A percentile compares a stretch with the other conserved stretches of the same genome.
These are phyloP conservation scores for Tiliacea aurago DNA, from an alignment of 2,888 invertebrate species.

Conservation along the genomic window DNA sequence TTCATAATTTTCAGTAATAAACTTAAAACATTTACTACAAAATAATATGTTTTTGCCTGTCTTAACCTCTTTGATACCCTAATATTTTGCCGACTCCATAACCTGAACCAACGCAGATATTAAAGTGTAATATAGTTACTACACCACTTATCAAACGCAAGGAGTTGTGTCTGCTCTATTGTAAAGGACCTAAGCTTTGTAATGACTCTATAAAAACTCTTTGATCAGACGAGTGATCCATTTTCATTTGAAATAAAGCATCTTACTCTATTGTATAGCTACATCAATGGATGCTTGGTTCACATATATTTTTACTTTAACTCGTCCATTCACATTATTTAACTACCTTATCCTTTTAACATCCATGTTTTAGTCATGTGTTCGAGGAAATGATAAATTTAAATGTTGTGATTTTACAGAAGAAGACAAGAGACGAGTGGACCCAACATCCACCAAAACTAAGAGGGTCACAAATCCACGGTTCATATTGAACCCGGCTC, in stretches of 20 bases:
- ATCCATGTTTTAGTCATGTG: background rate
- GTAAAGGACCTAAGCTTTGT: background rate
- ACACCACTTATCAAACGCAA: background rate
- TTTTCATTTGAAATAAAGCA: background rate
- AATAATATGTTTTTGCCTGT: background rate
- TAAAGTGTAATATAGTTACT: background rate
- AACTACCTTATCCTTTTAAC: background rate
- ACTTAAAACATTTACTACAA: background rate
- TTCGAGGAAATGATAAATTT: background rate
- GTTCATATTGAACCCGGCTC: slow-evolving; percentile 92
- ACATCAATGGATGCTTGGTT: background rate
- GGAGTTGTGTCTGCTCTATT: background rate
- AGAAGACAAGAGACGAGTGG: slow-evolving; percentile 85
- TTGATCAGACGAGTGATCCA: background rate
- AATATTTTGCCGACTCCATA: background rate
- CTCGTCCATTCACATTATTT: background rate
- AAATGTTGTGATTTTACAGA: slow-evolving; percentile 69
- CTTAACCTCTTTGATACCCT: background rate
- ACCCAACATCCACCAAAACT: slow-evolving; percentile 83
- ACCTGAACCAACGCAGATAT: background rate
- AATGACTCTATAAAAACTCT: background rate
- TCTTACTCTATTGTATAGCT: background rate
- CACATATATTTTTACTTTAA: background rate
- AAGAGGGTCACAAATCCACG: slow-evolving; percentile 92
- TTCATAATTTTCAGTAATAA: background rate